phyloP scores from a whole-genome alignment of 2,797 vertebrate species.

The Crocidura indochinensis region DNA sequence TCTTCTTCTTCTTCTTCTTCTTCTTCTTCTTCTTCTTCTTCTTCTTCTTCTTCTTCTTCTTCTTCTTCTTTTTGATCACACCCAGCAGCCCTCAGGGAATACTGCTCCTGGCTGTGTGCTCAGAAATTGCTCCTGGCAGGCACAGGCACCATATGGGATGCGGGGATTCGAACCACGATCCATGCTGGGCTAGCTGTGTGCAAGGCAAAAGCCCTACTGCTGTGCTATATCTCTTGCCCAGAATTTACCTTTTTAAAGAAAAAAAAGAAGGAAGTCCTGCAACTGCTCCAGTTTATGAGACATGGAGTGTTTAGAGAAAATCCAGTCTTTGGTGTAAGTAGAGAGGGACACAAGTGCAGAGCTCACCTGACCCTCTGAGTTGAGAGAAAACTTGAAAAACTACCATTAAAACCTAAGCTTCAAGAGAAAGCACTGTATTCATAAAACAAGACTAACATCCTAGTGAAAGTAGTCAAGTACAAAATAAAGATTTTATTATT shows the following conservation, averaged over 20 bases:
- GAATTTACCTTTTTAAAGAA: too few species aligned
- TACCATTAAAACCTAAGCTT: constrained; percentile 19
- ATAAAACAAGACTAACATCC: background rate
- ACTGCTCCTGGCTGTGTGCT: too few species aligned
- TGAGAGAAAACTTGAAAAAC: background rate
- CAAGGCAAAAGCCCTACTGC: too few species aligned
- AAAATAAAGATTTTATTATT: background rate
- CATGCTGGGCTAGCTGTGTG: too few species aligned
- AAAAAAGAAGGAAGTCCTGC: background rate
- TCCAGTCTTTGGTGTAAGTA: background rate
- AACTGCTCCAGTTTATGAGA: background rate
- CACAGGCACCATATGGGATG: too few species aligned
- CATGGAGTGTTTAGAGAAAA: background rate
- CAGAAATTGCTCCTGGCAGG: too few species aligned
- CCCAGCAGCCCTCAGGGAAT: too few species aligned
- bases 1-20: too few species aligned
- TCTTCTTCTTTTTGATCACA: background rate
- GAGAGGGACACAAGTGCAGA: background rate
- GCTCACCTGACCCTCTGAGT: background rate
- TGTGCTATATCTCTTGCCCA: too few species aligned
- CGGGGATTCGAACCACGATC: too few species aligned
- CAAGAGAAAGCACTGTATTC: background rate
- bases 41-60: too few species aligned
- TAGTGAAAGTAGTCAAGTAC: constrained; percentile 34
- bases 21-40: too few species aligned